phyloP scores from a whole-genome alignment of 2,888 invertebrate genomes.

The Diaperis boleti region DNA sequence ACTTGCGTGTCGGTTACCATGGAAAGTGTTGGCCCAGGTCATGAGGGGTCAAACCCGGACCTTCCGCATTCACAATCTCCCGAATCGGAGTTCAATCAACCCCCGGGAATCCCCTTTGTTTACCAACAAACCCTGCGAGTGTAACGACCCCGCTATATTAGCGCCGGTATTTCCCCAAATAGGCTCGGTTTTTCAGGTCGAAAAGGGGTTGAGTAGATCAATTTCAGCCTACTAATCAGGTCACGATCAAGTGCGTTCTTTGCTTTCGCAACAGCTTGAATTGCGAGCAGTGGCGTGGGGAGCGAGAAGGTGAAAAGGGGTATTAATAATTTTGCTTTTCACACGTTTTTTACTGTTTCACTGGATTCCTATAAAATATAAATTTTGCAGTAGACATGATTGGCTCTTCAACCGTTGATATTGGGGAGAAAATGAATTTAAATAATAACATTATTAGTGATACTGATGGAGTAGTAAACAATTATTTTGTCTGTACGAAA shows the following conservation, averaged over 20 bases:
- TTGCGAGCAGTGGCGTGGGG: conserved; percentile 19
- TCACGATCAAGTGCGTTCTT: conserved; percentile 51
- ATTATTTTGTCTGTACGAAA: too few species aligned
- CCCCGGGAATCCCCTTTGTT: conserved; percentile 53
- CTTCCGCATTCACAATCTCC: conserved; percentile 61
- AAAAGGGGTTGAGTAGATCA: not conserved
- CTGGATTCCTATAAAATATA: too few species aligned
- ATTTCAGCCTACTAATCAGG: conserved; percentile 53
- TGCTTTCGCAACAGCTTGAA: conserved; percentile 54
- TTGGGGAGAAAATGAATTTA: too few species aligned
- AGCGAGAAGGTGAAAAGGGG: not conserved
- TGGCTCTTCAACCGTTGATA: too few species aligned
- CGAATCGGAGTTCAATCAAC: conserved; percentile 54
- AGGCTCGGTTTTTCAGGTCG: not conserved
- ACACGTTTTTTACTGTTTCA: too few species aligned
- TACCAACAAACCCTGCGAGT: conserved; percentile 48
- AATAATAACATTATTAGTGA: too few species aligned
- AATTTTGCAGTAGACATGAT: too few species aligned
- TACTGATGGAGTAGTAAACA: too few species aligned
- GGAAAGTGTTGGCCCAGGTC: conserved; percentile 69
- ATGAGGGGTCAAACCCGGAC: conserved; percentile 67
- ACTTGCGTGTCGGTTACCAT: conserved; percentile 68
- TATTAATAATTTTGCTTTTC: not conserved
- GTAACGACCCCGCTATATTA: conserved; percentile 3
- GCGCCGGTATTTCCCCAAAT: not conserved